These are phyloP conservation scores for Catostomus latipinnis DNA, from an alignment of 2,797 vertebrate species.

Conservation along the genomic window DNA sequence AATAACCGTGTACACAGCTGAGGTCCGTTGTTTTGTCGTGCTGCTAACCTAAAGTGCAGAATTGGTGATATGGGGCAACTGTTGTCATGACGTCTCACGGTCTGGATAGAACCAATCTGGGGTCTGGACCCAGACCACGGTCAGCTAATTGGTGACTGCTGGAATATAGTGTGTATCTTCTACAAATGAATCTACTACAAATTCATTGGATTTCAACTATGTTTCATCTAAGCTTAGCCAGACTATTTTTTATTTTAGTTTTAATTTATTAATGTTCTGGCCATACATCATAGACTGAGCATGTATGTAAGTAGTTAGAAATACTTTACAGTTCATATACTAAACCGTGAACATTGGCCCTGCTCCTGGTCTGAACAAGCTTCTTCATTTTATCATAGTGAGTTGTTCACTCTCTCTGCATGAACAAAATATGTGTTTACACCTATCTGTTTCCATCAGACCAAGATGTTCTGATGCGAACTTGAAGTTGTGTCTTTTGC, in stretches of 20 bases:
- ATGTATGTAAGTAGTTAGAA: not conserved
- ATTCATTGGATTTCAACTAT: not conserved
- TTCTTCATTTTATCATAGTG: not conserved
- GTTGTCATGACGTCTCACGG: too few relatives aligned
- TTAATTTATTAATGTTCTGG: not conserved
- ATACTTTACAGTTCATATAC: not conserved
- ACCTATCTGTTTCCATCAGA: slow-evolving; percentile 6
- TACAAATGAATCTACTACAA: too few relatives aligned
- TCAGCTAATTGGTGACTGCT: too few relatives aligned
- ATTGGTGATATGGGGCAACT: too few relatives aligned
- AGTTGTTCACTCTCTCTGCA: not conserved
- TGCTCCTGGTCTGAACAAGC: not conserved
- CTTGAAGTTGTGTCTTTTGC: slow-evolving; percentile 3
- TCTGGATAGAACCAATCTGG: too few relatives aligned
- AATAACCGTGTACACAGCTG: too few relatives aligned
- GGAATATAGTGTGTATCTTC: too few relatives aligned
- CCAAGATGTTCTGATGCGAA: not conserved
- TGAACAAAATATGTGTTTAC: not conserved
- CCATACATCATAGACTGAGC: not conserved
- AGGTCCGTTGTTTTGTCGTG: too few relatives aligned
- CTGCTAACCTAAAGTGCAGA: too few relatives aligned
- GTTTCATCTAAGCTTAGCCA: slow-evolving; percentile 13
- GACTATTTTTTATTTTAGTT: not conserved
- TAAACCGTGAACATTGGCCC: not conserved
- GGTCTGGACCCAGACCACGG: too few relatives aligned